A percentile compares a stretch with the other conserved stretches of the same genome.
Evolutionary conservation across 2,888 invertebrate genomes (phyloP).

Genomic region (Tachina fera): DNA sequence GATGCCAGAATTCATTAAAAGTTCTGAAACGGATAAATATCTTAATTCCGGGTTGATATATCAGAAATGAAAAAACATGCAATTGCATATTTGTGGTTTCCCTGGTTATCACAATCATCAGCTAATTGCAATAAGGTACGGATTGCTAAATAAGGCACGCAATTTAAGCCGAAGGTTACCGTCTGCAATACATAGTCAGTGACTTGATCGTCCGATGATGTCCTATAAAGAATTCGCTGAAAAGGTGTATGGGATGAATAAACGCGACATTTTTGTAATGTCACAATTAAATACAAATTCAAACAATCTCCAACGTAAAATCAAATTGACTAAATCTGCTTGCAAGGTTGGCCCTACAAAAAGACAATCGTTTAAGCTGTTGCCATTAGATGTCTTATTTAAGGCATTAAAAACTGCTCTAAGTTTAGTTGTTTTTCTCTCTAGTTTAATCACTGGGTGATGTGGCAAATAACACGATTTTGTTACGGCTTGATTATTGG

Average conservation of each 20-base stretch:
- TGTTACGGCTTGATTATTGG: neutral
- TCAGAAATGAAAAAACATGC: too few species aligned
- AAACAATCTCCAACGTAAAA: neutral
- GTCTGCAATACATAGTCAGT: too few species aligned
- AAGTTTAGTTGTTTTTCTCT: neutral
- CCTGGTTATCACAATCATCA: neutral
- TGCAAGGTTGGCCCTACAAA: neutral
- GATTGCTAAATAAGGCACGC: too few species aligned
- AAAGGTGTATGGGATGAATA: neutral
- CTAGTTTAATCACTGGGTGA: neutral
- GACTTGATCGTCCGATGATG: neutral
- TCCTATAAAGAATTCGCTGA: neutral
- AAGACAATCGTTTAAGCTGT: neutral
- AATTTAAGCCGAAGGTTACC: too few species aligned
- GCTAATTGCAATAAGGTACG: neutral
- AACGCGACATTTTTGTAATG: neutral
- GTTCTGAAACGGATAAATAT: too few species aligned
- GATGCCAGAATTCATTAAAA: too few species aligned
- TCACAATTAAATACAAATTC: neutral
- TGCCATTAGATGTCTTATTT: neutral
- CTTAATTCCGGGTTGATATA: too few species aligned
- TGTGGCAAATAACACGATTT: neutral
- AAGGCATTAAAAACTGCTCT: neutral
- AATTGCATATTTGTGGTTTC: too few species aligned
- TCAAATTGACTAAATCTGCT: neutral